Evolutionary conservation across 2,113 vertebrate species (phyloP), one percentile per base, ranked within the genome.

Genomic region (Hirundichthys speculiger): DNA sequence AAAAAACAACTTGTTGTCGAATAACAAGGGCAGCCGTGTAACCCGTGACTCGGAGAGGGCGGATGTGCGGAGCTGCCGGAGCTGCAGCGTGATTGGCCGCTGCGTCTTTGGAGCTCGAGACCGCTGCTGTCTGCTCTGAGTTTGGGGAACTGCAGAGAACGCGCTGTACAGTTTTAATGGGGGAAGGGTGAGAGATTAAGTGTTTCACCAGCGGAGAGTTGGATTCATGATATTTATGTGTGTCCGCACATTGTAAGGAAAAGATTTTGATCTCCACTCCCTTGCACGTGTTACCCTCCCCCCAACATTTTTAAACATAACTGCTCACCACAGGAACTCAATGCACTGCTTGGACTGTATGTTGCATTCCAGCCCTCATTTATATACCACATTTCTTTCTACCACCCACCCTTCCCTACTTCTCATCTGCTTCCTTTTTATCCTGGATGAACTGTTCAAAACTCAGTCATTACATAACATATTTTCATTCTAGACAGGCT

Each of bases 81-180:
- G 15, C 27, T 25, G 75, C 55, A 5, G 15, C 42, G 41, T 41
- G 84, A 86, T 88, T 87, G 84, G 87, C 16, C 68, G 53, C 13
- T 13, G 57, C 30, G 24, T 16, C 15, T 15, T 41, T 18, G 48
- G 42, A 60, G 66, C 50, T 73, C 75, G 65, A 69, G 72, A 34
- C 56, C n/a, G 25, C 69, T 52, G 75, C 66, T 15, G 69, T 67
- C 87, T 30, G 57, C 64, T 54, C 57, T 64, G 75, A 64, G 69
- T 82, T 88, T 85, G 82, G 84, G 75, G 77, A 87, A 86, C 86
- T 73, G 80, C 43, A 42, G 45, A 84, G 88, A 85, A 90, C 92
- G 75, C 84, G 82, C 45, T 92, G 91, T 93, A 57, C 90, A 61
- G 34, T 55, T 59, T 49, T 30, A 64, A 55, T 34, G n/a, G n/a